Base-by-base conservation (phyloP, 2,888 invertebrate species). In the Parapristionchus giblindavisi region DNA sequence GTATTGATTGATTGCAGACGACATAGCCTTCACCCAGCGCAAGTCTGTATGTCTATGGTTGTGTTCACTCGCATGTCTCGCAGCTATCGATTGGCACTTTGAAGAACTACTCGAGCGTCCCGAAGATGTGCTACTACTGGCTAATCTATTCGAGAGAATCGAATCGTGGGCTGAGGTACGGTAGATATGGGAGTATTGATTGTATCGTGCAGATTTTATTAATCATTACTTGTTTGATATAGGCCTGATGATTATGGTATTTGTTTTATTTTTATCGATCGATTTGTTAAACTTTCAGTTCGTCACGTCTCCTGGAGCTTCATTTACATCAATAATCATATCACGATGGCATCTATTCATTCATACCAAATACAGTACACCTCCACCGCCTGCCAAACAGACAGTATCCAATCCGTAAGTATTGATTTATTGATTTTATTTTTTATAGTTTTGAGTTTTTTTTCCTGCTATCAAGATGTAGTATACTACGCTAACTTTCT, bases 21-120 rank as follows among this genome's bases (percentile, higher is more conserved):
- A 83, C 48, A 56, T 81, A 6, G 72, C 75, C 36, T 76, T 79
- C 38, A 75, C 74, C 36, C 77, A 80, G 51, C 70, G 80, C 4
- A 83, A 83, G 66, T 56, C 78, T 3, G 78, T 81, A 8, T 80
- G 79, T 71, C 79, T 81, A 68, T 77, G 82, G 75, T 70, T 83
- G 29, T 82, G 81, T 63, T 77, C 81, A 5, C 75, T 81, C 75
- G 78, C 83, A 2, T 78, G 80, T n/a, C 76, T 83, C 72, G 78
- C 83, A 2, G 78, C 82, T 1, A 40, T 81, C 27, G 75, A 80
- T 43, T 83, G 80, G 80, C 27, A 76, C 40, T 56, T 71, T 27
- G 51, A 51, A 24, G 8, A 3, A 40, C 70, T 56, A 17, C 36
- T 71, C 40, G 56, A 71, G 29, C 54, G 56, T 29, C 24, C 68